Percentiles rank a stretch among this genome's conserved stretches.
Conservation (phyloP, 2,113 vertebrate genomes). For the Colaptes auratus region DNA sequence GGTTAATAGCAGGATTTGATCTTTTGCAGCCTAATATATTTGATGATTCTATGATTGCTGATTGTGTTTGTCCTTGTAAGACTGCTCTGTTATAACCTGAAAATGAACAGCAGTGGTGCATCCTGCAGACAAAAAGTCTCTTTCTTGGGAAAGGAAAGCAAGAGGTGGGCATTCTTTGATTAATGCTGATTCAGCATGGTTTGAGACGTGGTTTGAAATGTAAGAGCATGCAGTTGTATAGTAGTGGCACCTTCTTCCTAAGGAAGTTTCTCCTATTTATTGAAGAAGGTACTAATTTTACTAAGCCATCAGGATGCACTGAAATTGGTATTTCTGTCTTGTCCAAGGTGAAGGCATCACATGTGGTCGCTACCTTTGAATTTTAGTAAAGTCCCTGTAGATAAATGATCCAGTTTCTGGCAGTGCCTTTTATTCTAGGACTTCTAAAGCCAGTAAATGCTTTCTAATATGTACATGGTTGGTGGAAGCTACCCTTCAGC, state of each 20-base stretch:
- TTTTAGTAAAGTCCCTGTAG: not conserved
- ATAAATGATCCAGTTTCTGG: not conserved
- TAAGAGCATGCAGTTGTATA: not conserved
- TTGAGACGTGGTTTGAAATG: not conserved
- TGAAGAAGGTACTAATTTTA: not conserved
- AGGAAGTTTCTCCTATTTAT: not conserved
- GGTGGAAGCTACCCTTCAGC: not conserved
- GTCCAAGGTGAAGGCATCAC: accelerated
- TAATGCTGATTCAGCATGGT: accelerated
- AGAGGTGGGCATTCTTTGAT: not conserved
- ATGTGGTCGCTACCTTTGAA: not conserved
- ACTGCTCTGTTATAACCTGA: not conserved
- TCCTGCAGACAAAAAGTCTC: accelerated
- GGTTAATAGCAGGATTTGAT: not conserved
- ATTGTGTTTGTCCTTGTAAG: not conserved
- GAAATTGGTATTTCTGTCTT: not conserved
- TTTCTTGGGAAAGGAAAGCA: not conserved
- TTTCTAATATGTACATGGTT: not conserved
- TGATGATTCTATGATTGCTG: not conserved
- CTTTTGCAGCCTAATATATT: not conserved
- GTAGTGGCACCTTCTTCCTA: not conserved
- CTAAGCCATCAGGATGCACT: not conserved
- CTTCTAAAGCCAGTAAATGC: not conserved
- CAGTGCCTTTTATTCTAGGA: not conserved
- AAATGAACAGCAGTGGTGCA: not conserved